Conservation (phyloP, 2,888 invertebrate genomes). For the Drosophila putrida region DNA sequence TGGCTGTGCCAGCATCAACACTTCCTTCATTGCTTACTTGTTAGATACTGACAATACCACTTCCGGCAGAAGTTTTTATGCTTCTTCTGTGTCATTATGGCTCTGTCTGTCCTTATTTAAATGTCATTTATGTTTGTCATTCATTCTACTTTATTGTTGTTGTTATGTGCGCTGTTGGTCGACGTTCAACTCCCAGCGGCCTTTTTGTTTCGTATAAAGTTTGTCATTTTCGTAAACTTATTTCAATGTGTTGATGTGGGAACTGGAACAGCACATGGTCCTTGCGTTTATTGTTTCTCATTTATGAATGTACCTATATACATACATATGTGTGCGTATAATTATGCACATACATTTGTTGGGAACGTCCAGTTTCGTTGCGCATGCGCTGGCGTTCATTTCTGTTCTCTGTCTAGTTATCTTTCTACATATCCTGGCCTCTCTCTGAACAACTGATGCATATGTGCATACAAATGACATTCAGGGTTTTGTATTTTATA, state of each 20-base stretch:
- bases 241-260: conserved; percentile 22
- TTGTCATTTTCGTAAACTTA: conserved; percentile 35
- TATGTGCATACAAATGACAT: not conserved
- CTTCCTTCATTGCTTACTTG: conserved; percentile 24
- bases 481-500: not conserved
- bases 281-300: conserved; percentile 1
- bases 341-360: not conserved
- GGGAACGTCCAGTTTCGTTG: conserved; percentile 9
- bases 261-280: conserved; percentile 6
- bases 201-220: conserved; percentile 40
- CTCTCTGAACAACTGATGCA: not conserved
- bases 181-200: conserved; percentile 51
- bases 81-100: conserved; percentile 24
- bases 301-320: conserved; percentile 1
- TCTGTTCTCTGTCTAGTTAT: conserved; percentile 21
- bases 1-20: conserved; percentile 36
- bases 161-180: conserved; percentile 21
- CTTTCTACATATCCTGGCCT: conserved; percentile 18
- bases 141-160: conserved; percentile 53
- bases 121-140: conserved; percentile 67
- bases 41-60: conserved; percentile 35
- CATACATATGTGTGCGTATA: not conserved
- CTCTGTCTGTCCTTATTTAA: conserved; percentile 52
- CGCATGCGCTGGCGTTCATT: conserved; percentile 19
- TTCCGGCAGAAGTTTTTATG: conserved; percentile 44